A percentile compares a stretch with the other conserved stretches of the same genome.
These are phyloP conservation scores for Calliphora vomitoria DNA, from an alignment of 2,888 invertebrate species.

Conservation along the genomic window DNA sequence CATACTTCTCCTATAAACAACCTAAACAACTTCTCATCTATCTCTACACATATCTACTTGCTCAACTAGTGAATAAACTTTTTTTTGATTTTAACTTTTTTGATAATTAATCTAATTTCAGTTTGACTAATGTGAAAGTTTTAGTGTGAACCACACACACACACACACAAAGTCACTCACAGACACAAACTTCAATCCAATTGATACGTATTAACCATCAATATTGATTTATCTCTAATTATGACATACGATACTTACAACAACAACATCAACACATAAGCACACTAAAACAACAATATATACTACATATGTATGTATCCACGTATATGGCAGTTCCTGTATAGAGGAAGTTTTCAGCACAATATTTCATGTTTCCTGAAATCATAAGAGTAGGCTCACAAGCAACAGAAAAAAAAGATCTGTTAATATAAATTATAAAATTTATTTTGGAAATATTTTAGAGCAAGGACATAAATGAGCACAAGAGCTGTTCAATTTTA, in stretches of 20 bases:
- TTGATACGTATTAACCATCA: constrained; percentile 56
- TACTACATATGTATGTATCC: not conserved
- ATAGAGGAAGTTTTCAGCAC: constrained; percentile 2
- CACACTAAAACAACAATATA: not conserved
- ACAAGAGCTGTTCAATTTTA: not conserved
- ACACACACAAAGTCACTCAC: not conserved
- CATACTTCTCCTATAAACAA: not conserved
- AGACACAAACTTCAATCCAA: not conserved
- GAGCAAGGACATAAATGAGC: not conserved
- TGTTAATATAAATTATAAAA: constrained; percentile 23
- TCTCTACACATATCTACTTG: constrained; percentile 3
- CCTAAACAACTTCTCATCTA: not conserved
- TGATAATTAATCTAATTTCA: constrained; percentile 63
- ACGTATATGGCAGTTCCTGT: not conserved
- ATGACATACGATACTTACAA: constrained; percentile 50
- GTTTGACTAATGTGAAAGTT: constrained; percentile 49
- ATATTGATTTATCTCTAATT: constrained; percentile 69
- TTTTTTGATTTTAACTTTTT: constrained; percentile 25
- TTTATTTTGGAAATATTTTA: constrained; percentile 8
- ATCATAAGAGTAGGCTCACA: not conserved
- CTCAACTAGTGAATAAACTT: not conserved
- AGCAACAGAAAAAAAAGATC: not conserved
- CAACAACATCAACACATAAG: not conserved
- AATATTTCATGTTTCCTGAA: constrained; percentile 16
- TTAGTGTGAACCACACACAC: not conserved